phyloP scores from a whole-genome alignment of 2,113 vertebrate genomes.

The Butorides virescens region DNA sequence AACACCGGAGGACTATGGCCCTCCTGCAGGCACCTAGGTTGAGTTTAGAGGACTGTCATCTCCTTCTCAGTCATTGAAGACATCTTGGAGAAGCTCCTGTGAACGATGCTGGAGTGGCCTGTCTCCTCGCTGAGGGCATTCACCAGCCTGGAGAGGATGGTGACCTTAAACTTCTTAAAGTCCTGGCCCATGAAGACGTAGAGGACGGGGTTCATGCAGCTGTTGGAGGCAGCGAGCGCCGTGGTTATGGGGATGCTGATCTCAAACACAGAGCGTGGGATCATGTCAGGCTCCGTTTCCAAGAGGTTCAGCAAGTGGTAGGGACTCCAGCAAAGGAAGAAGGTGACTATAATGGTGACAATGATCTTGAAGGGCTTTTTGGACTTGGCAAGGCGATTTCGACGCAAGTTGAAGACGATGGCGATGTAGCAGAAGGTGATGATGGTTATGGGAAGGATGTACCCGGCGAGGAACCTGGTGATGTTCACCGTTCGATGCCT shows the following conservation, averaged over 20 bases:
- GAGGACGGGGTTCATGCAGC: slow-evolving; percentile 92
- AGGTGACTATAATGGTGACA: slow-evolving; percentile 80
- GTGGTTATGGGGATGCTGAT: slow-evolving; percentile 70
- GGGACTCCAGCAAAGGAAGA: slow-evolving; percentile 90
- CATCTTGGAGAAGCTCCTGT: slow-evolving; percentile 74
- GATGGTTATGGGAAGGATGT: slow-evolving; percentile 79
- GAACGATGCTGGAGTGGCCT: slow-evolving; percentile 60
- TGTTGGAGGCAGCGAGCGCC: slow-evolving; percentile 83
- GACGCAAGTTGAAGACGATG: slow-evolving; percentile 76
- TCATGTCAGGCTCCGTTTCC: slow-evolving; percentile 57
- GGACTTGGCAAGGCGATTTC: slow-evolving; percentile 77
- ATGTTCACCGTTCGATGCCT: slow-evolving; percentile 69
- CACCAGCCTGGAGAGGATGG: slow-evolving; percentile 72
- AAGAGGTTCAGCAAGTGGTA: slow-evolving; percentile 82
- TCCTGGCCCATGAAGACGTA: slow-evolving; percentile 96
- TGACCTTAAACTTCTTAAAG: slow-evolving; percentile 83
- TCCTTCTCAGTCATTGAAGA: slow-evolving; percentile 74
- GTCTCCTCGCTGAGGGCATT: slow-evolving; percentile 78
- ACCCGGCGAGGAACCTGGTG: slow-evolving; percentile 79
- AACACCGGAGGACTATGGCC: not conserved
- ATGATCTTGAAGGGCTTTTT: slow-evolving; percentile 89
- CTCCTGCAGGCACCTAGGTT: not conserved
- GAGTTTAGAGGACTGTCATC: slow-evolving; percentile 57
- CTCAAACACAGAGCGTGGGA: slow-evolving; percentile 33
- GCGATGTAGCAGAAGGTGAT: slow-evolving; percentile 80